Conservation (phyloP, 1,140 invertebrate genomes). For the Lutraria rhynchaena region DNA sequence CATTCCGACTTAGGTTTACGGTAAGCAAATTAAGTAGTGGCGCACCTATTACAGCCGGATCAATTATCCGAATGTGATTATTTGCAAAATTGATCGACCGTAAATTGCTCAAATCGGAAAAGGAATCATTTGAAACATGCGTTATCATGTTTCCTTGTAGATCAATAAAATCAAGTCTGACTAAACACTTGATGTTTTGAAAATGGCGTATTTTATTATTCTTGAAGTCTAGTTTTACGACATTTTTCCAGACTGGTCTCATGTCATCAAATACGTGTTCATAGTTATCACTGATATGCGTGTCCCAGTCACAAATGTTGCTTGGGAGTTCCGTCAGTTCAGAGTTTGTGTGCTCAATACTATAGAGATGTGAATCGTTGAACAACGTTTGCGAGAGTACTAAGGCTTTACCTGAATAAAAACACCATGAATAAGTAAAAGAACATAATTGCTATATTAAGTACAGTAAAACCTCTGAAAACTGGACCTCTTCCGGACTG, state of each 20-base stretch:
- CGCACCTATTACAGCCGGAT: neutral
- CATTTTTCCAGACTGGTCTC: constrained; percentile 3
- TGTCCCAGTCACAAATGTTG: constrained; percentile 43
- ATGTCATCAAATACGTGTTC: neutral
- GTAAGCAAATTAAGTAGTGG: neutral
- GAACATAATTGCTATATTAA: too few species aligned
- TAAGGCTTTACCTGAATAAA: too few species aligned
- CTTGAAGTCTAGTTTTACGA: constrained; percentile 31
- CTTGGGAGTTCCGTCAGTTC: constrained; percentile 44
- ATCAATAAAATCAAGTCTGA: constrained; percentile 10
- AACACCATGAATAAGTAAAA: too few species aligned
- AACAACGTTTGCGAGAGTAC: too few species aligned
- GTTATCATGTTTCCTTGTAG: constrained; percentile 8
- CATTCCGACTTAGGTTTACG: constrained; percentile 2
- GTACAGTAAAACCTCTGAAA: too few species aligned
- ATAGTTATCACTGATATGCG: neutral
- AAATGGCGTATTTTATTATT: constrained; percentile 24
- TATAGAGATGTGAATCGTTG: too few species aligned
- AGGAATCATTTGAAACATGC: constrained; percentile 28
- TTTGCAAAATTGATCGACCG: neutral
- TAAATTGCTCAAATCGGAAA: constrained; percentile 3
- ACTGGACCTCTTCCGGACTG: too few species aligned
- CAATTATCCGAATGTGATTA: constrained; percentile 32
- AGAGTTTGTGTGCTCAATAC: constrained; percentile 6
- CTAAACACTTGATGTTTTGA: constrained; percentile 22